phyloP scores from a whole-genome alignment of 1,140 invertebrate genomes.

The Melitaea cinxia region DNA sequence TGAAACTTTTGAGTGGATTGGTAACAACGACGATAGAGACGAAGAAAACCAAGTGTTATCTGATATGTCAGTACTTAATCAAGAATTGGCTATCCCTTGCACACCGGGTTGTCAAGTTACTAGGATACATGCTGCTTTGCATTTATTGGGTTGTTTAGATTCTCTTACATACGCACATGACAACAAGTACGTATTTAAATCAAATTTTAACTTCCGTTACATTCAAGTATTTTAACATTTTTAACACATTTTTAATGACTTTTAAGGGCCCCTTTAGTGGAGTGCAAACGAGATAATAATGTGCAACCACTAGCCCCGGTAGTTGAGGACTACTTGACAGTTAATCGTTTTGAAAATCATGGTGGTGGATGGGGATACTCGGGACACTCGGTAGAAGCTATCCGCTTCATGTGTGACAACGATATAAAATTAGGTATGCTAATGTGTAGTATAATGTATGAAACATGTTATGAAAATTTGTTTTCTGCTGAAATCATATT shows the following conservation, averaged over 20 bases:
- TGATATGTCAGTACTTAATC: conserved; percentile 85
- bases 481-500: no score
- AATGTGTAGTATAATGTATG: not conserved
- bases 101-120: conserved; percentile 87
- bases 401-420: conserved; percentile 95
- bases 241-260: conserved; percentile 7
- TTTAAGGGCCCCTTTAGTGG: conserved; percentile 52
- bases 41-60: conserved; percentile 56
- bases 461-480: no score
- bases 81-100: conserved; percentile 91
- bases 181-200: conserved; percentile 80
- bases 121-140: conserved; percentile 92
- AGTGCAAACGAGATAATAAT: conserved; percentile 59
- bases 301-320: conserved; percentile 58
- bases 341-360: conserved; percentile 97
- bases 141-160: conserved; percentile 94
- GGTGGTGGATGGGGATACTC: conserved; percentile 99
- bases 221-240: not conserved
- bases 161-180: conserved; percentile 92
- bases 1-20: conserved; percentile 59
- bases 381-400: conserved; percentile 96
- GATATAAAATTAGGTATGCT: conserved; percentile 91
- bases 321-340: conserved; percentile 88
- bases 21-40: conserved; percentile 50
- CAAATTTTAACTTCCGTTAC: not conserved